Percentiles rank a stretch among this genome's conserved stretches.
Evolutionary conservation across 2,888 invertebrate species (phyloP).

Genomic region (Eristalis intricaria): DNA sequence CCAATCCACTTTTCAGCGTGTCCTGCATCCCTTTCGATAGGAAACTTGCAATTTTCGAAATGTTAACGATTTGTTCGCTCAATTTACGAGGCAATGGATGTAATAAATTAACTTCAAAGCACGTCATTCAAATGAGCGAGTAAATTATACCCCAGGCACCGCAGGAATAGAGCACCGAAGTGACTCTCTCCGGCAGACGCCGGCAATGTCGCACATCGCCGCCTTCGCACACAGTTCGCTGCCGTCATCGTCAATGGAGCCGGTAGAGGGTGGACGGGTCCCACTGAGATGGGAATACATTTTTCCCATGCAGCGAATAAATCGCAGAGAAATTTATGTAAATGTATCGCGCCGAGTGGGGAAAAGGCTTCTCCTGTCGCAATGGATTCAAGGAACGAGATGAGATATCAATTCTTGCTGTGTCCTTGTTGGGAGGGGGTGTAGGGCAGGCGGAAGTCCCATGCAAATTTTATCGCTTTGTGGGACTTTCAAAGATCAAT

Average conservation of each 20-base stretch:
- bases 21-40: constrained; percentile 23
- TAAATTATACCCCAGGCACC: constrained; percentile 58
- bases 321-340: constrained; percentile 60
- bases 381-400: constrained; percentile 10
- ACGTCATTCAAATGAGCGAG: constrained; percentile 60
- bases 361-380: not conserved
- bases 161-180: constrained; percentile 47
- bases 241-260: not conserved
- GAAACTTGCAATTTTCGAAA: constrained; percentile 58
- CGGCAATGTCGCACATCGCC: not conserved
- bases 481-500: constrained; percentile 1
- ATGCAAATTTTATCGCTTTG: constrained; percentile 8
- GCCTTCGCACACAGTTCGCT: not conserved
- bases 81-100: constrained; percentile 76
- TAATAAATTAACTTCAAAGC: constrained; percentile 75
- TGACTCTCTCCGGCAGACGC: constrained; percentile 21
- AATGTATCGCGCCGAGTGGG: constrained; percentile 18
- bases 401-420: constrained; percentile 27
- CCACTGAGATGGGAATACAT: constrained; percentile 23
- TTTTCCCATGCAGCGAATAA: constrained; percentile 54
- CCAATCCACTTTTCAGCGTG: not conserved
- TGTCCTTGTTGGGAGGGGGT: not conserved
- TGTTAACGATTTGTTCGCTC: constrained; percentile 59
- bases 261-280: not conserved
- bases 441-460: not conserved